Evolutionary conservation across 2,797 vertebrate genomes (phyloP).

Genomic region (Serranus cabrilla): DNA sequence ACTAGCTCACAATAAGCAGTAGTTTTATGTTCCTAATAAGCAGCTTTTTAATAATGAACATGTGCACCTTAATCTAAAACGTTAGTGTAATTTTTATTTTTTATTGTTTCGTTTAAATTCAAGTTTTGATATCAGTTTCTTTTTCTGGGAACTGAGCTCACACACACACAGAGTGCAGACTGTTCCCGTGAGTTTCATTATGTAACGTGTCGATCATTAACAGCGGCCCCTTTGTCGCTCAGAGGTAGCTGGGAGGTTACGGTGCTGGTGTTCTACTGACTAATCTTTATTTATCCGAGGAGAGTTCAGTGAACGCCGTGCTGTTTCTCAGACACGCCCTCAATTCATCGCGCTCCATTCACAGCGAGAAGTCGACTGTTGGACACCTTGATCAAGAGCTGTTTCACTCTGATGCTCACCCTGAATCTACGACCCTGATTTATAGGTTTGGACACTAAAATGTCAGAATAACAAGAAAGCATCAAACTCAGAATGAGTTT

Average conservation of each 20-base stretch:
- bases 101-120: no score
- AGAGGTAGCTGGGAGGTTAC: conserved; percentile 28
- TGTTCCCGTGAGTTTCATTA: conserved; percentile 9
- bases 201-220: conserved; percentile 50
- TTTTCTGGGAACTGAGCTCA: conserved; percentile 7
- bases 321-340: conserved; percentile 30
- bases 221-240: conserved; percentile 22
- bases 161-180: not conserved
- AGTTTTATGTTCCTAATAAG: no score
- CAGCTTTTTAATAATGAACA: no score
- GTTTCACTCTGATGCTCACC: no score
- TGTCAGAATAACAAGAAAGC: no score
- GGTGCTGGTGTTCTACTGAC: not conserved
- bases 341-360: conserved; percentile 14
- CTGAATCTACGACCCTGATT: no score
- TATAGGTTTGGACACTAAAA: no score
- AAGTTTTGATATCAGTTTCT: conserved; percentile 26
- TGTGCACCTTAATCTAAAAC: no score
- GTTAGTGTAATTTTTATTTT: not conserved
- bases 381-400: not conserved
- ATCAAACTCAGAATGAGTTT: no score
- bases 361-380: not conserved
- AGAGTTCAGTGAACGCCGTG: conserved; percentile 1
- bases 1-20: no score
- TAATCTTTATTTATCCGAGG: conserved; percentile 49